phyloP scores from a whole-genome alignment of 1,140 invertebrate species.

The Tribolium castaneum region DNA sequence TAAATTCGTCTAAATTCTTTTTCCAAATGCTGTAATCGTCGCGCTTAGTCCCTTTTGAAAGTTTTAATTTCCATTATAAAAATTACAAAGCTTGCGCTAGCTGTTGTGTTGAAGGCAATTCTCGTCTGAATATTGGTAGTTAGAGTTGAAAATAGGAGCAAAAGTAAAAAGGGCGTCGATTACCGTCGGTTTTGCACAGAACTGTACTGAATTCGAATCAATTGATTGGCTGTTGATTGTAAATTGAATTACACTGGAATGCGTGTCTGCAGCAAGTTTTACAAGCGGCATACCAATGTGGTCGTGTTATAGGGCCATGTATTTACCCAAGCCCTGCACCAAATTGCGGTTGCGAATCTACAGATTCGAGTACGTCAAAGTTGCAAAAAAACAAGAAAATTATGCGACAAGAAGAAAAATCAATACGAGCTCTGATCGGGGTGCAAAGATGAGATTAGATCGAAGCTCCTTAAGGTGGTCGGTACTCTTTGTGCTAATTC shows the following conservation, averaged over 20 bases:
- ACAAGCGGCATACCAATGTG: slow-evolving; percentile 54
- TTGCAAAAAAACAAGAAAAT: slow-evolving; percentile 12
- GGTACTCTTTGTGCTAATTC: slow-evolving; percentile 29
- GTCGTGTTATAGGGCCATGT: slow-evolving; percentile 44
- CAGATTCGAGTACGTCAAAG: slow-evolving; percentile 23
- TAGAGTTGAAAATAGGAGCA: slow-evolving; percentile 18
- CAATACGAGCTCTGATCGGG: neutral
- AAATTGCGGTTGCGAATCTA: slow-evolving; percentile 49
- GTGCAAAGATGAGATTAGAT: neutral
- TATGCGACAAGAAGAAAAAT: neutral
- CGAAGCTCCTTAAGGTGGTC: neutral
- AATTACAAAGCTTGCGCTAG: slow-evolving; percentile 8
- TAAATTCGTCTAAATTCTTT: neutral
- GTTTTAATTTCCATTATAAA: neutral
- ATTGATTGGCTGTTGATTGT: slow-evolving; percentile 72
- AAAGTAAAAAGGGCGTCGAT: slow-evolving; percentile 42
- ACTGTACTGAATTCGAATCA: slow-evolving; percentile 68
- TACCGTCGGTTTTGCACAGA: slow-evolving; percentile 46
- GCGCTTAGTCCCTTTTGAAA: neutral
- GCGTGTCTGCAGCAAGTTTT: slow-evolving; percentile 60
- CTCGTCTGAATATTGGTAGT: neutral
- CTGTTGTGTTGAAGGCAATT: neutral
- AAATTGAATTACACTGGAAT: slow-evolving; percentile 71
- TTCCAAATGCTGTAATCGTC: neutral
- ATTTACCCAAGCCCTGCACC: slow-evolving; percentile 45